These are phyloP conservation scores for Geotrypetes seraphini DNA, from an alignment of 2,797 vertebrate genomes.

Conservation along the genomic window DNA sequence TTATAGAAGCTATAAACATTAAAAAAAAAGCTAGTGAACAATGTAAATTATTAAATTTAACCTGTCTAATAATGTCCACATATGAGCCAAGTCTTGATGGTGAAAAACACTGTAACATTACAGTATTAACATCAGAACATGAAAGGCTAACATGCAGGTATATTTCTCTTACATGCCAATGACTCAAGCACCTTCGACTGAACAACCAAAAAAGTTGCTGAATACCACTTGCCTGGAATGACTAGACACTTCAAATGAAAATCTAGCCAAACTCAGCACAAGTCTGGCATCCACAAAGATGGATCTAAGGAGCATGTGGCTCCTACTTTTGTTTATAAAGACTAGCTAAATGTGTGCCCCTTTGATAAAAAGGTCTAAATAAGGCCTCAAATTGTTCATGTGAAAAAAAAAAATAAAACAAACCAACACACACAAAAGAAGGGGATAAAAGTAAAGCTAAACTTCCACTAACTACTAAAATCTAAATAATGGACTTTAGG, in stretches of 20 bases:
- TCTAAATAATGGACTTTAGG: too few species aligned
- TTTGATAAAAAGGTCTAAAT: neutral
- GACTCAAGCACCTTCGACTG: constrained; percentile 90
- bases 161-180: constrained; percentile 89
- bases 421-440: too few species aligned
- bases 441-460: too few species aligned
- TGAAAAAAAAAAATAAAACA: too few species aligned
- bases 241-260: constrained; percentile 42
- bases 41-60: neutral
- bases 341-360: too few species aligned
- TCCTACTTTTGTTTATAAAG: too few species aligned
- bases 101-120: constrained; percentile 26
- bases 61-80: constrained; percentile 52
- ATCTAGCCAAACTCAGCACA: constrained; percentile 54
- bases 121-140: constrained; percentile 59
- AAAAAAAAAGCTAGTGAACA: neutral
- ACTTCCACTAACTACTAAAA: too few species aligned
- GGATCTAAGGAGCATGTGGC: constrained; percentile 89
- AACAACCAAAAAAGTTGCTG: constrained; percentile 80
- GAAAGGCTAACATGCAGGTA: constrained; percentile 69
- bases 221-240: constrained; percentile 53
- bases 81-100: constrained; percentile 60
- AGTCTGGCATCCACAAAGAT: constrained; percentile 72
- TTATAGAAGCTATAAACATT: constrained; percentile 71
- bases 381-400: too few species aligned